Evolutionary conservation across 2,888 invertebrate genomes (phyloP), one percentile per base, ranked within the genome.

Genomic region (Nephrotoma appendiculata): DNA sequence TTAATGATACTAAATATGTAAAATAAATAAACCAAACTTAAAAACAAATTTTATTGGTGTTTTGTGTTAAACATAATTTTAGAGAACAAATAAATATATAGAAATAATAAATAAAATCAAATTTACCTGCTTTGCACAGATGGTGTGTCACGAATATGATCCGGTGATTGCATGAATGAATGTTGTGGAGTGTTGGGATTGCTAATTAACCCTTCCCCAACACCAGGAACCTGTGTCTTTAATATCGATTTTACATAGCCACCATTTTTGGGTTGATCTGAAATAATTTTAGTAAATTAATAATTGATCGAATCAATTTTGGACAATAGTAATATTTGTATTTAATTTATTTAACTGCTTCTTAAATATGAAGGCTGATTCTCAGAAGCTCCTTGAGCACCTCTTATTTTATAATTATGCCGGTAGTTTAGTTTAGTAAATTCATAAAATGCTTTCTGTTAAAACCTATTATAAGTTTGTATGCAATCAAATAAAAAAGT

Each of bases 191-290:
- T 95, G 83, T 93, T 93, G 15, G 94, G 94, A 89, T 94, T 93
- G 88, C 93, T 93, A 87, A 92, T 91, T 87, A 91, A 91, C 87
- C 91, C 91, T 2, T 92, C 92, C 43, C 91, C 92, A 88, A 93
- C 93, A 92, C 95, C 95, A 52, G 97, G 97, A 84, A 98, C 95
- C 87, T 96, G 96, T 0, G 96, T 97, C 88, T 96, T 95, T 89
- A 98, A 92, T 86, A 95, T 93, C 41, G 97, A 97, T 90, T 95
- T 96, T 87, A 98, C 97, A 92, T 98, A 98, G 0, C 97, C 97
- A 91, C 97, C 90, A 45, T 89, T 89, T 31, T 92, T 92, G 89
- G 92, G 89, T 89, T 89, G 89, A 88, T 91, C 91, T 89, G 88
- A 88, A 19, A 43, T 43, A 85, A 85, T 9, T 6, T 52, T 15